Base-by-base conservation (phyloP, 2,888 invertebrate species). In the Harpalus rufipes region DNA sequence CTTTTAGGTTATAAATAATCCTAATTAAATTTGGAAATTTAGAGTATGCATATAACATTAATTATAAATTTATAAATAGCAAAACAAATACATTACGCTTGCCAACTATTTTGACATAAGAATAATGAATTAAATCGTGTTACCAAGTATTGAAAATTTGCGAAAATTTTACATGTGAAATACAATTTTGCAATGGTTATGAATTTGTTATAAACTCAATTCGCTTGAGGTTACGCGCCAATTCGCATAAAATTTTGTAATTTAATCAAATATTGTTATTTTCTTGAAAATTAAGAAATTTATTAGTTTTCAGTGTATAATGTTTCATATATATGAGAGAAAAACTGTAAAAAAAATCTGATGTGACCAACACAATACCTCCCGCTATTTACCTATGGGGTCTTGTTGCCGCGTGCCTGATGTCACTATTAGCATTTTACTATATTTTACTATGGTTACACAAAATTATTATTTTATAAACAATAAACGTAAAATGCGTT, bases 51-150 rank as follows among this genome's bases (percentile, higher is more conserved):
- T 68, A 39, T 39, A 63, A n/a, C 39, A 39, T 68, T 74, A 74
- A 74, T 74, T 74, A 44, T 21, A 74, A 72, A 74, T 68, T 39
- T 74, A 74, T 74, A 18, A 74, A 74, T 74, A 74, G 72, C 41
- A 74, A 8, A 10, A n/a, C 41, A 32, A 74, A 74, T 41, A 41
- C 25, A 8, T 18, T 12, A 74, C 8, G 72, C 16, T 44, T 74
- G 72, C 72, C 72, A 74, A 74, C 16, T 41, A 74, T 74, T 74
- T 74, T 44, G 21, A 74, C 72, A 44, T 8, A 51, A 44, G 72
- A 51, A 44, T 74, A 18, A 74, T 41, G 72, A 41, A 44, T 18
- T 7, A 7, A 74, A 74, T 74, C 10, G 39, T 25, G 32, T n/a
- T 3, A 32, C 25, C 7, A 32, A 25, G 68, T 39, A 32, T 25